A percentile compares a stretch with the other conserved stretches of the same genome.
phyloP scores from a whole-genome alignment of 2,888 invertebrate species.

The Cremastobaeus sp. region DNA sequence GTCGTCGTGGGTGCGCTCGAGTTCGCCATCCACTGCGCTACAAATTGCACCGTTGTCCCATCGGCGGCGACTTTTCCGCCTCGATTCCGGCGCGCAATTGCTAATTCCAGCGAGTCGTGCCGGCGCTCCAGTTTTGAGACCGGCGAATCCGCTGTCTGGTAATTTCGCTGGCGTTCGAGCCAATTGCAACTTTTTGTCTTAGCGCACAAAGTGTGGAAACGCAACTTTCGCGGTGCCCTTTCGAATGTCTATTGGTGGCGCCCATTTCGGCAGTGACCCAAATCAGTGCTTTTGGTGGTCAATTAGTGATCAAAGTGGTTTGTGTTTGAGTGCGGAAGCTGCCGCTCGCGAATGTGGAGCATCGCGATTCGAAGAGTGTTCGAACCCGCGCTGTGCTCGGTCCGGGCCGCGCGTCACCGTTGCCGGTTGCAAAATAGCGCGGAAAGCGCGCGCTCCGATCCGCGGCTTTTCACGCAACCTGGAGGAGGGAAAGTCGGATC shows the following conservation, averaged over 20 bases:
- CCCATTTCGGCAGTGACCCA: background rate
- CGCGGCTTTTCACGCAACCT: slow-evolving; percentile 24
- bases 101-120: background rate
- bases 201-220: too few species aligned
- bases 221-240: too few species aligned
- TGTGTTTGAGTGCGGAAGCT: slow-evolving; percentile 8
- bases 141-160: too few species aligned
- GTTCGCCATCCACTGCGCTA: too few species aligned
- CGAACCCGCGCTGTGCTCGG: background rate
- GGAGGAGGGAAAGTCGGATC: slow-evolving; percentile 40
- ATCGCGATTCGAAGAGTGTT: slow-evolving; percentile 14
- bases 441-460: background rate
- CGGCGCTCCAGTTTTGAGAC: too few species aligned
- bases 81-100: too few species aligned
- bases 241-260: too few species aligned
- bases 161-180: too few species aligned
- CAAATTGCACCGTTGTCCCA: too few species aligned
- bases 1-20: slow-evolving; percentile 13
- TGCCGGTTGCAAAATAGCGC: slow-evolving; percentile 12
- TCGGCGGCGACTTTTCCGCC: too few species aligned
- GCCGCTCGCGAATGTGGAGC: slow-evolving; percentile 11
- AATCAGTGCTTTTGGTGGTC: slow-evolving; percentile 24
- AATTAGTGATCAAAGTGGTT: slow-evolving; percentile 33
- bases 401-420: too few species aligned
- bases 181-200: too few species aligned